Base-by-base conservation (phyloP, 2,888 invertebrate species). In the Clostera curtula region DNA sequence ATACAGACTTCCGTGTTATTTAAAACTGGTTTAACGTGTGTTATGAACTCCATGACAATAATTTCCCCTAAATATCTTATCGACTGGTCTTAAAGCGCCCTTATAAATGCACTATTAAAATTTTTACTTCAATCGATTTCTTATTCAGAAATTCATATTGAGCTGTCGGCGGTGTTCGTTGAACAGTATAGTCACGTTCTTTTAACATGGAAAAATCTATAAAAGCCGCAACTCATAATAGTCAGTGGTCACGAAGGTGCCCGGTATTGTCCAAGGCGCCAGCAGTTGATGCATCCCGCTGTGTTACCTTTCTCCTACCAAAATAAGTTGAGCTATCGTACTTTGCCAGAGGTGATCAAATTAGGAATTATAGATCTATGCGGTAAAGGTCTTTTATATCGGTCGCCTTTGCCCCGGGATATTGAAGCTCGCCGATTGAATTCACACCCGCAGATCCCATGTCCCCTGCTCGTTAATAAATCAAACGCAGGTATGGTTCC, bases 401-500 rank as follows among this genome's bases (percentile, higher is more conserved):
- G 62, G 66, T 56, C 42, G 49, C 29, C 35, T 45, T 46, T 56
- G 51, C 63, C 62, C 52, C 63, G 60, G 61, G 62, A 69, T 47
- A 59, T 57, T 54, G 49, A 58, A 63, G 51, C 57, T 65, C 58
- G 60, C 63, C 64, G 70, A 73, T 71, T 72, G 67, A 71, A 71
- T 76, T 75, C 71, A 71, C 73, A 73, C 75, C 66, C 69, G 62
- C 64, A 61, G 65, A 62, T 66, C 59, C 44, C 55, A 43, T 67
- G 71, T 71, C 72, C 77, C 79, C 77, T 72, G 55, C 67, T 72
- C 60, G 69, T 72, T 77, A n/a, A 76, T 82, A 80, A 83, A 82
- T 83, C 80, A 83, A 76, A 73, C 58, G 73, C 82, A 83, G 80
- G 73, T 77, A 74, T 58, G 63, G 59, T 61, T 66, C 64, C 61